Evolutionary conservation across 2,888 invertebrate genomes (phyloP).

Genomic region (Palloptera scutellata): DNA sequence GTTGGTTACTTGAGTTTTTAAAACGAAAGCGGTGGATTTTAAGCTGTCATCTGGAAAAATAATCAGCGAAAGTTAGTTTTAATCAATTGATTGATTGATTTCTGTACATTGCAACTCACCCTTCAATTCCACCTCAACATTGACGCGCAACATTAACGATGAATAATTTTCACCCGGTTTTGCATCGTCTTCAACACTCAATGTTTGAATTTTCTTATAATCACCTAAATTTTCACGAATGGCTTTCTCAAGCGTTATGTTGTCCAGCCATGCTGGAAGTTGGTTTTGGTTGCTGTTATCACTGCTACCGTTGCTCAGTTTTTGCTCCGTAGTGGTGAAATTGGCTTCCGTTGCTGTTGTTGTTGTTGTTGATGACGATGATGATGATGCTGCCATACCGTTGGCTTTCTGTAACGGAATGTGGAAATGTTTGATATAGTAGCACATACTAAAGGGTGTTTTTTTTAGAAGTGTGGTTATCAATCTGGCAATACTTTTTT

Average conservation of each 20-base stretch:
- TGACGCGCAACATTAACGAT: conserved; percentile 52
- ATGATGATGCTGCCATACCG: neutral
- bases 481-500: too few species aligned
- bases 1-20: conserved; percentile 50
- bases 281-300: neutral
- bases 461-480: too few species aligned
- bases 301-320: conserved; percentile 25
- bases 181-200: conserved; percentile 38
- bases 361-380: conserved; percentile 6
- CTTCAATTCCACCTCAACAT: conserved; percentile 49
- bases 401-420: neutral
- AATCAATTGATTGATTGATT: too few species aligned
- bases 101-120: conserved; percentile 49
- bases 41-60: conserved; percentile 43
- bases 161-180: conserved; percentile 52
- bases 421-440: too few species aligned
- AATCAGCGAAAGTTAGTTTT: too few species aligned
- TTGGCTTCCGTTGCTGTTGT: conserved; percentile 10
- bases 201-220: conserved; percentile 44
- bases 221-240: conserved; percentile 48
- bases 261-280: conserved; percentile 49
- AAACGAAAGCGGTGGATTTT: conserved; percentile 48
- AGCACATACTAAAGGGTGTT: too few species aligned
- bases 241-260: conserved; percentile 49
- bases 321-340: too few species aligned